phyloP scores from a whole-genome alignment of 1,140 invertebrate genomes.

The Drosophila tani region DNA sequence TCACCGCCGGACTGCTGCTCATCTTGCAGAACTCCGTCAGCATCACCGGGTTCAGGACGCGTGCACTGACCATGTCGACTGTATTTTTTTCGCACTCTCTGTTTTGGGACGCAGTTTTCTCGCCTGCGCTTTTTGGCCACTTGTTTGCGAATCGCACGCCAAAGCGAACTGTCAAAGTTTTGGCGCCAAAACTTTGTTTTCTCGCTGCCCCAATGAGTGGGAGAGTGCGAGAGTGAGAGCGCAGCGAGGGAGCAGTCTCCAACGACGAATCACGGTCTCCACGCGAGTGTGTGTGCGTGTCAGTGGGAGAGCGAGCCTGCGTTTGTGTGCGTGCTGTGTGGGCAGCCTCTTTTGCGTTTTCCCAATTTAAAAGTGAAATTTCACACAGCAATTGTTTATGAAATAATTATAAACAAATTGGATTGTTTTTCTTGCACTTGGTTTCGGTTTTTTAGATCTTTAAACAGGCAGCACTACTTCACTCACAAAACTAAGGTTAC shows the following conservation, averaged over 20 bases:
- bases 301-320: conserved; percentile 30
- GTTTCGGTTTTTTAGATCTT: conserved; percentile 5
- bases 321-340: conserved; percentile 48
- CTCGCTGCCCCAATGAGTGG: conserved; percentile 39
- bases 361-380: conserved; percentile 66
- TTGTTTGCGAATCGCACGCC: conserved; percentile 69
- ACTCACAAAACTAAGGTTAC: conserved; percentile 23
- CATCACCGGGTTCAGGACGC: conserved; percentile 73
- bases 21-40: conserved; percentile 74
- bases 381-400: conserved; percentile 68
- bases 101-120: conserved; percentile 64
- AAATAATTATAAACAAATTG: conserved; percentile 66
- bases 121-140: conserved; percentile 48
- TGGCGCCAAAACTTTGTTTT: conserved; percentile 78
- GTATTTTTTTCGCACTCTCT: conserved; percentile 29
- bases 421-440: conserved; percentile 26
- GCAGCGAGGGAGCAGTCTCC: conserved; percentile 53
- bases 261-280: conserved; percentile 59
- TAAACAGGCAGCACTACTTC: conserved; percentile 2
- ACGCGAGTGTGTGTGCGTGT: conserved; percentile 36
- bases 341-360: conserved; percentile 53
- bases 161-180: conserved; percentile 79
- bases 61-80: conserved; percentile 78
- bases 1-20: conserved; percentile 62
- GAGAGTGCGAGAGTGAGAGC: conserved; percentile 18